Percentiles rank a stretch among this genome's conserved stretches.
Evolutionary conservation across 2,797 vertebrate species (phyloP).

Genomic region (Danio aesculapii): DNA sequence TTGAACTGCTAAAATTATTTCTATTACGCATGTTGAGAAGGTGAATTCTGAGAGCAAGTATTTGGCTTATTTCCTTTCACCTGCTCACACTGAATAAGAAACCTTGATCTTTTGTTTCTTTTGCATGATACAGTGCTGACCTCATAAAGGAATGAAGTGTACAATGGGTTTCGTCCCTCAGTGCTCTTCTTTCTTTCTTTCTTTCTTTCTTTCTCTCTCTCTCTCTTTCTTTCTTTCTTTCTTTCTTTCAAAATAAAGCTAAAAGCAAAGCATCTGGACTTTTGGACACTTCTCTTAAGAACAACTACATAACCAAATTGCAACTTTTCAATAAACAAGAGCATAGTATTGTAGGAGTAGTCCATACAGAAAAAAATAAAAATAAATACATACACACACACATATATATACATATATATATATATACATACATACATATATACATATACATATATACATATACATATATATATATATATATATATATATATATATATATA

Average conservation of each 20-base stretch:
- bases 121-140: background rate
- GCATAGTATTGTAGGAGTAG: too few relatives aligned
- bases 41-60: slow-evolving; percentile 62
- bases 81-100: slow-evolving; percentile 47
- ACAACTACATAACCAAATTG: background rate
- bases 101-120: slow-evolving; percentile 46
- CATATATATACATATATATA: too few relatives aligned
- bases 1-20: slow-evolving; percentile 12
- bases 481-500: too few relatives aligned
- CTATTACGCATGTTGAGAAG: slow-evolving; percentile 53
- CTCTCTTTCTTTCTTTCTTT: too few relatives aligned
- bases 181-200: slow-evolving; percentile 23
- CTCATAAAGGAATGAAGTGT: background rate
- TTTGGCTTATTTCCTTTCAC: slow-evolving; percentile 51
- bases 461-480: too few relatives aligned
- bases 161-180: background rate
- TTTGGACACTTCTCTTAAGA: background rate
- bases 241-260: too few relatives aligned
- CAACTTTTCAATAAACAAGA: too few relatives aligned
- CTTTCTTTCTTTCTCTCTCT: background rate
- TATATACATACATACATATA: too few relatives aligned
- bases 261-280: background rate
- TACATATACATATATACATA: too few relatives aligned
- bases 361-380: too few relatives aligned
- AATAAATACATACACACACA: too few relatives aligned